Evolutionary conservation across 2,888 invertebrate genomes (phyloP).

Genomic region (Agonum fuliginosum): DNA sequence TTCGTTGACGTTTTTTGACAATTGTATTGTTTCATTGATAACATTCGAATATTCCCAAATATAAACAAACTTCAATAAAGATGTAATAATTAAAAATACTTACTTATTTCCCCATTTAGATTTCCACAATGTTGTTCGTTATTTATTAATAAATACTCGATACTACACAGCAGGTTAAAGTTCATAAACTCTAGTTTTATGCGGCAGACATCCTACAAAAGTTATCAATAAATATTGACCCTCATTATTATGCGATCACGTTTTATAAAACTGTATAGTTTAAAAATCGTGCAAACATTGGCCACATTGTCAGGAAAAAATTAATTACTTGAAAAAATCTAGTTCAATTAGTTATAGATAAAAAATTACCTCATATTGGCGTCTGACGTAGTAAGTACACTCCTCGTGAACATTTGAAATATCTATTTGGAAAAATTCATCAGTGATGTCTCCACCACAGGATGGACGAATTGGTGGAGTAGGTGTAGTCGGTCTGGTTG

Average conservation of each 20-base stretch:
- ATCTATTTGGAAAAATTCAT: conserved; percentile 67
- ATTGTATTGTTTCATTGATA: too few species aligned
- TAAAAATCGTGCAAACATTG: not conserved
- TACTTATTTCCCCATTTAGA: conserved; percentile 67
- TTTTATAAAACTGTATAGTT: not conserved
- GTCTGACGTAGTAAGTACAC: conserved; percentile 50
- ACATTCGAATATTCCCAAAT: too few species aligned
- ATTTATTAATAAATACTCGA: conserved; percentile 68
- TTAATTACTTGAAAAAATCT: not conserved
- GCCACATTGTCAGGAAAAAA: not conserved
- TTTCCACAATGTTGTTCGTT: conserved; percentile 68
- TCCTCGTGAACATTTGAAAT: conserved; percentile 17
- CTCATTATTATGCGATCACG: not conserved
- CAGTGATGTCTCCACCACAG: conserved; percentile 66
- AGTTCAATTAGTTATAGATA: too few species aligned
- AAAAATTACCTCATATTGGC: conserved; percentile 45
- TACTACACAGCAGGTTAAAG: conserved; percentile 68
- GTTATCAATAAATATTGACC: conserved; percentile 18
- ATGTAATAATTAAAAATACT: conserved; percentile 60
- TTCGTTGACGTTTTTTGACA: too few species aligned
- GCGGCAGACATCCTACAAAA: conserved; percentile 67
- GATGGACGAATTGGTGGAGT: conserved; percentile 41
- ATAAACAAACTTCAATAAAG: not conserved
- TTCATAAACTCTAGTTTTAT: conserved; percentile 67
- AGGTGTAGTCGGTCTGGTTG: conserved; percentile 49